These are phyloP conservation scores for Paguma larvata DNA, from an alignment of 2,797 vertebrate genomes.

Conservation along the genomic window DNA sequence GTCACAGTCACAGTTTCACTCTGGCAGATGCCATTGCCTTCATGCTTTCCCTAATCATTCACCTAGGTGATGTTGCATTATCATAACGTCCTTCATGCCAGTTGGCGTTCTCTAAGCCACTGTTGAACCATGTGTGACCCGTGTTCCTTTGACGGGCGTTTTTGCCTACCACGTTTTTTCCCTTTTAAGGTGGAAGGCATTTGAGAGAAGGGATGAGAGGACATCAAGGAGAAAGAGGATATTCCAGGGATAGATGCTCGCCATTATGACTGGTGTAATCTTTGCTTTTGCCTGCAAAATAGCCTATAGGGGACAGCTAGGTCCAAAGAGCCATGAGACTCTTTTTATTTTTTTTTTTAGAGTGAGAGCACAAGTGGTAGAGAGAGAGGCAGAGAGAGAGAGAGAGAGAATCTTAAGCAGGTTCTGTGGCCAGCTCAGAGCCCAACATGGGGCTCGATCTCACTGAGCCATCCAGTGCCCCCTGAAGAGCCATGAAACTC, in stretches of 20 bases:
- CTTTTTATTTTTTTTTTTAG: too few relatives aligned
- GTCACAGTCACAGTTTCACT: background rate
- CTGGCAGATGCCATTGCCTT: background rate
- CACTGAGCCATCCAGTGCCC: too few relatives aligned
- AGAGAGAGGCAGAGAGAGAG: too few relatives aligned
- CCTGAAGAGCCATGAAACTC: background rate
- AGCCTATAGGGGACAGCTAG: background rate
- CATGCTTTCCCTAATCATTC: conserved; percentile 18
- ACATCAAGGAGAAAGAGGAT: background rate
- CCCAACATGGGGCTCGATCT: too few relatives aligned
- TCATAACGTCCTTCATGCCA: background rate
- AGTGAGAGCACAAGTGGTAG: too few relatives aligned
- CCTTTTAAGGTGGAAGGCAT: background rate
- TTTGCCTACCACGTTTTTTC: conserved; percentile 5
- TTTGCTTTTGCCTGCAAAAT: conserved; percentile 1
- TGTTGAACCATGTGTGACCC: conserved; percentile 8
- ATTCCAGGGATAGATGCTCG: background rate
- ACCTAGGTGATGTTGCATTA: background rate
- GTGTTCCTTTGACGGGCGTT: background rate
- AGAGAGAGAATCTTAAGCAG: too few relatives aligned
- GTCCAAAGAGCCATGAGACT: background rate
- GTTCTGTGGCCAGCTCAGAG: too few relatives aligned
- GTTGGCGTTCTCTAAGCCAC: background rate
- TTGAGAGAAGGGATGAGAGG: background rate
- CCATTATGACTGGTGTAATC: background rate